phyloP scores from a whole-genome alignment of 1,140 invertebrate genomes.

The Zaprionus ghesquierei region DNA sequence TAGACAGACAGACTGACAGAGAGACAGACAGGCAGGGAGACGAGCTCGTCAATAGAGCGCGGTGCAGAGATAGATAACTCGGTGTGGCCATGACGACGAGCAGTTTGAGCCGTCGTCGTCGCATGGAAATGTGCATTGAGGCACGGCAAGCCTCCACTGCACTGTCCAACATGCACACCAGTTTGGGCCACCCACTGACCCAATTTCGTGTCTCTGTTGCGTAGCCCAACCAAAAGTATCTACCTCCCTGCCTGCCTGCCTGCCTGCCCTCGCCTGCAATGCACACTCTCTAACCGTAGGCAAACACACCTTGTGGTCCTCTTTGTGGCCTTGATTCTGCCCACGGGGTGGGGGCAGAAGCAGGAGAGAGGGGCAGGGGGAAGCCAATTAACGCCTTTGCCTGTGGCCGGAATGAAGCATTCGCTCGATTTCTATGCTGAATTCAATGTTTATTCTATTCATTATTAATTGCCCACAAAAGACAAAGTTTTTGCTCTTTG shows the following conservation, averaged over 20 bases:
- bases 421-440: slow-evolving; percentile 39
- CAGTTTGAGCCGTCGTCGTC: background rate
- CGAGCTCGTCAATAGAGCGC: slow-evolving; percentile 3
- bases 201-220: slow-evolving; percentile 55
- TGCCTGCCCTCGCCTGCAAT: no score
- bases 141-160: slow-evolving; percentile 15
- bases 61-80: background rate
- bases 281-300: background rate
- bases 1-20: background rate
- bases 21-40: background rate
- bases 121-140: slow-evolving; percentile 60
- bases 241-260: no score
- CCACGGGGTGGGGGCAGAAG: background rate
- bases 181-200: slow-evolving; percentile 69
- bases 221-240: slow-evolving; percentile 54
- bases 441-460: slow-evolving; percentile 49
- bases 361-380: background rate
- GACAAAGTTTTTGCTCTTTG: slow-evolving; percentile 33
- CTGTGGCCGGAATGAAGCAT: slow-evolving; percentile 8
- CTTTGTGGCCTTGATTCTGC: slow-evolving; percentile 66
- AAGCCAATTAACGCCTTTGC: slow-evolving; percentile 65
- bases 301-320: slow-evolving; percentile 25
- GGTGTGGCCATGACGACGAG: background rate
- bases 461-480: slow-evolving; percentile 59
- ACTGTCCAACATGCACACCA: slow-evolving; percentile 14